Evolutionary conservation across 1,140 invertebrate genomes (phyloP), one percentile per base, ranked within the genome.

Genomic region (Euura lappo): DNA sequence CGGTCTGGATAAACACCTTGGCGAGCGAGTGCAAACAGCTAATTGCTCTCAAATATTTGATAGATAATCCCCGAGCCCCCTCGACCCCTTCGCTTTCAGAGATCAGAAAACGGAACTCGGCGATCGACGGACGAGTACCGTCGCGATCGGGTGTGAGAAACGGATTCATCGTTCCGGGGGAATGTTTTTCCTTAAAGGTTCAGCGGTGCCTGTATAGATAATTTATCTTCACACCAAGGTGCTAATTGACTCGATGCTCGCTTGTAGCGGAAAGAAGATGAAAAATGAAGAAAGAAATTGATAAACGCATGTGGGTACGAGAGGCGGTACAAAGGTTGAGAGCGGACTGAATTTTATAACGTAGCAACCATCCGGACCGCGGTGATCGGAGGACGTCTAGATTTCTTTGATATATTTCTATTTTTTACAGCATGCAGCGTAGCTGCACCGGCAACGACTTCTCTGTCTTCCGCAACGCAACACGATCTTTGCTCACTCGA

Each of bases 11-110:
- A 84, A 84, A 83, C 81, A 83, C 72, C 75, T 77, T 83, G 70
- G 82, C 81, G 75, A 79, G 77, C 78, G 28, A 28, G 78, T 72
- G 82, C 79, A 85, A 85, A 84, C 82, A 85, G 75, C 82, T 84
- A 85, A 85, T 85, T 84, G 80, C 79, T 77, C 78, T 83, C 82
- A 84, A 84, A 85, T 84, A 84, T 84, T 84, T 84, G 82, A 79
- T 65, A 80, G 82, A 83, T 85, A 79, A 85, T 85, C 82, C 77
- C 42, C 46, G 69, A 72, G 13, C 47, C 10, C 28, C 28, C 28
- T 28, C 28, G 28, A 28, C 28, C 28, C 28, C 28, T 28, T 28
- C 28, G 28, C 28, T 28, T 28, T 28, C 28, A 28, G 28, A 28
- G 28, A 28, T 28, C 28, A 28, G 28, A 28, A 28, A 28, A 28